Evolutionary conservation across 2,888 invertebrate genomes (phyloP).

Genomic region (Oligia strigilis): DNA sequence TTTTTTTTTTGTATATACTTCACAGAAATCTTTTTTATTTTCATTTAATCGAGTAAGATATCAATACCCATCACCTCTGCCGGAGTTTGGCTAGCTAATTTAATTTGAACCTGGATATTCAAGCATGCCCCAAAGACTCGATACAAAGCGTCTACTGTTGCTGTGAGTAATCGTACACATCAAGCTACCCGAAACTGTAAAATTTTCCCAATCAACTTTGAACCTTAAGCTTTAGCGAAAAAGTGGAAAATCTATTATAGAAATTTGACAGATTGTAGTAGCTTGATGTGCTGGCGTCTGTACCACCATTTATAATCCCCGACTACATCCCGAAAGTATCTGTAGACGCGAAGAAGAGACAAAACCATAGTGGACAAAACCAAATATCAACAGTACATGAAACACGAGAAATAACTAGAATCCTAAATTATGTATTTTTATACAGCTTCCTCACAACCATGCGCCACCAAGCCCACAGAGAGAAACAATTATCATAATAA

Average conservation of each 20-base stretch:
- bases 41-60: neutral
- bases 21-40: neutral
- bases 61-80: neutral
- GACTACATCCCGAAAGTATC: too few relatives aligned
- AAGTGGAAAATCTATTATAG: too few relatives aligned
- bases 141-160: neutral
- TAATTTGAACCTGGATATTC: neutral
- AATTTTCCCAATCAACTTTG: too few relatives aligned
- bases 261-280: too few relatives aligned
- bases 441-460: conserved; percentile 19
- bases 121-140: neutral
- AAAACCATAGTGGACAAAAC: conserved; percentile 14
- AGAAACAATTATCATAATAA: conserved; percentile 45
- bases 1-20: neutral
- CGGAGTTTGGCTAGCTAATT: neutral
- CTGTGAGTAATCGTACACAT: neutral
- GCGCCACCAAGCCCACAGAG: neutral
- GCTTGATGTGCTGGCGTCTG: too few relatives aligned
- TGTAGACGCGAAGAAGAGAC: neutral
- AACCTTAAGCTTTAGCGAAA: too few relatives aligned
- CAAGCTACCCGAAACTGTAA: too few relatives aligned
- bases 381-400: neutral
- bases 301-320: neutral
- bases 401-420: conserved; percentile 12
- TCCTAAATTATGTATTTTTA: conserved; percentile 1